phyloP scores from a whole-genome alignment of 2,797 vertebrate genomes.

The Chromis chromis region DNA sequence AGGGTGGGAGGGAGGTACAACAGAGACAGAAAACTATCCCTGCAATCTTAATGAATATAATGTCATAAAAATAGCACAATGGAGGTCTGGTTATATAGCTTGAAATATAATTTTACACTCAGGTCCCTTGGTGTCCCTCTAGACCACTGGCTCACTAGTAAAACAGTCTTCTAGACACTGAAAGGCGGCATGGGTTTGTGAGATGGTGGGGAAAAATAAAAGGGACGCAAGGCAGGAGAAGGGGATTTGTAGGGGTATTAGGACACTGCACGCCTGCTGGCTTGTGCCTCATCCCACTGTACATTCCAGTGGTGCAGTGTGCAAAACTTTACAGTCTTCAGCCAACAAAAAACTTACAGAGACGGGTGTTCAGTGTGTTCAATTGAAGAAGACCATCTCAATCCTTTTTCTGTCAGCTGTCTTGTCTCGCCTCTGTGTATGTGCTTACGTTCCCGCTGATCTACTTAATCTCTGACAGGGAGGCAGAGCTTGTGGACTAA shows the following conservation, averaged over 20 bases:
- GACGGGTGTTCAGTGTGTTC: not conserved
- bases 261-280: slow-evolving; percentile 49
- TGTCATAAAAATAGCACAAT: slow-evolving; percentile 64
- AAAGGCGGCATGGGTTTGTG: slow-evolving; percentile 61
- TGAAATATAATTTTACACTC: slow-evolving; percentile 68
- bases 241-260: slow-evolving; percentile 66
- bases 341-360: slow-evolving; percentile 26
- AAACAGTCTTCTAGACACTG: slow-evolving; percentile 64
- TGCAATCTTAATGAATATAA: slow-evolving; percentile 72
- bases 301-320: slow-evolving; percentile 56
- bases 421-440: slow-evolving; percentile 51
- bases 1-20: slow-evolving; percentile 35
- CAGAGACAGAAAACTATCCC: slow-evolving; percentile 51
- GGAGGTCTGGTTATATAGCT: slow-evolving; percentile 56
- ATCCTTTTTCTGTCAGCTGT: slow-evolving; percentile 62
- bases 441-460: slow-evolving; percentile 51
- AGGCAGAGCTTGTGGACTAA: slow-evolving; percentile 67
- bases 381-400: slow-evolving; percentile 43
- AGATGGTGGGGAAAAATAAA: slow-evolving; percentile 65
- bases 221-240: slow-evolving; percentile 42
- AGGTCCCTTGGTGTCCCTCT: slow-evolving; percentile 54
- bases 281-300: slow-evolving; percentile 49
- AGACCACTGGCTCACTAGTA: slow-evolving; percentile 58
- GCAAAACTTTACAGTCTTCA: slow-evolving; percentile 44
- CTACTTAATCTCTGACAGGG: slow-evolving; percentile 73